These are phyloP conservation scores for Suricata suricatta DNA, from an alignment of 2,113 vertebrate species.

Conservation along the genomic window DNA sequence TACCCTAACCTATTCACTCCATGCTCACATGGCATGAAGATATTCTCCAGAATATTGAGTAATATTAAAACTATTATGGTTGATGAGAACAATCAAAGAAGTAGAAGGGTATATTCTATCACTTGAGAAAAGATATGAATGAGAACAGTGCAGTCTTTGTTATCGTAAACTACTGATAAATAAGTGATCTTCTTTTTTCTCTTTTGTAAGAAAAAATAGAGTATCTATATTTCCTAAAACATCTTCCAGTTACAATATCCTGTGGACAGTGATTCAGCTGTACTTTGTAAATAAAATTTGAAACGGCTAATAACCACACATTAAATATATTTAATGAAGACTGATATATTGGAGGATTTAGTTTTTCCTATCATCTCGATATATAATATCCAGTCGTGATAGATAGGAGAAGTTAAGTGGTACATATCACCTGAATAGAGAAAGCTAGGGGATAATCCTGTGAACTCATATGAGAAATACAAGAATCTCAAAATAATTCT, in stretches of 20 bases:
- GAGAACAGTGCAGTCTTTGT: background rate
- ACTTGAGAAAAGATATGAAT: background rate
- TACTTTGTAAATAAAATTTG: background rate
- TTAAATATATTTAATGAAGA: constrained; percentile 1
- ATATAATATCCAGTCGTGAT: background rate
- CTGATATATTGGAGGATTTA: background rate
- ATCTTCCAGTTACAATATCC: background rate
- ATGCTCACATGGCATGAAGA: background rate
- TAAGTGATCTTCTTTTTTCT: background rate
- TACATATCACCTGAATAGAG: background rate
- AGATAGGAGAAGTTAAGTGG: background rate
- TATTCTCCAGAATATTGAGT: background rate
- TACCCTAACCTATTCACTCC: background rate
- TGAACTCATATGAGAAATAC: background rate
- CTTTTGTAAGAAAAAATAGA: background rate
- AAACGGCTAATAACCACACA: background rate
- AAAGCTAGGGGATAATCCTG: background rate
- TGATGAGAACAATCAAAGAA: background rate
- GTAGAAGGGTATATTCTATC: background rate
- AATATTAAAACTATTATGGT: background rate
- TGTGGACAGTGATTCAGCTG: background rate
- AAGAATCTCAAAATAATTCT: background rate
- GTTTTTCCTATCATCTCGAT: background rate
- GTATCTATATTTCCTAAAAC: background rate
- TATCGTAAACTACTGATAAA: background rate